A percentile compares a stretch with the other conserved stretches of the same genome.
phyloP scores from a whole-genome alignment of 1,140 invertebrate genomes.

The Ostrea edulis region DNA sequence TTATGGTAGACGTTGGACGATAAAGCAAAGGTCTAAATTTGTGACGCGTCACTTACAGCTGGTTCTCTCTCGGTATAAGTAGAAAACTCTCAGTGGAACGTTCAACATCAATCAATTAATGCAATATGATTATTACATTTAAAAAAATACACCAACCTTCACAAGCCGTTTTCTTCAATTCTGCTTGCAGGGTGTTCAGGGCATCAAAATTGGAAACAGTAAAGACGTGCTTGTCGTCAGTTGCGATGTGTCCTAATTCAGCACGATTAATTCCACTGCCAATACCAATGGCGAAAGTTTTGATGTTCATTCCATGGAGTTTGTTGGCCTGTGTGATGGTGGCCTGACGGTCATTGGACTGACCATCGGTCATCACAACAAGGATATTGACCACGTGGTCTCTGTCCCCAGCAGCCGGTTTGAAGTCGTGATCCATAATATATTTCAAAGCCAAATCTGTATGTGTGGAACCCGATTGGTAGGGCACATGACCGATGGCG shows the following conservation, averaged over 20 bases:
- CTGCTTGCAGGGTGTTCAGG: slow-evolving; percentile 63
- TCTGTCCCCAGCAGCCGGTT: slow-evolving; percentile 64
- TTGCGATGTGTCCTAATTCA: slow-evolving; percentile 66
- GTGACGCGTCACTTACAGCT: too few species aligned
- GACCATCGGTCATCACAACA: slow-evolving; percentile 68
- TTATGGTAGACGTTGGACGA: too few species aligned
- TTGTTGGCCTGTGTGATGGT: slow-evolving; percentile 46
- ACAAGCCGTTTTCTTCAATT: slow-evolving; percentile 67
- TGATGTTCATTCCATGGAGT: slow-evolving; percentile 59
- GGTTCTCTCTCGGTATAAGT: too few species aligned
- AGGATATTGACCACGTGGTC: slow-evolving; percentile 67
- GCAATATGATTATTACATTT: background rate
- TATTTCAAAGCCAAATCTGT: slow-evolving; percentile 68
- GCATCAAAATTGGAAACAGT: slow-evolving; percentile 65
- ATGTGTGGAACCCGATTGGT: slow-evolving; percentile 63
- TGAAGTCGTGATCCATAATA: slow-evolving; percentile 64
- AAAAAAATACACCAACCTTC: slow-evolving; percentile 53
- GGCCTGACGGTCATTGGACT: slow-evolving; percentile 53
- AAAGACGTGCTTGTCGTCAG: slow-evolving; percentile 60
- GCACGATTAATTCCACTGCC: slow-evolving; percentile 59
- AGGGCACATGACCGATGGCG: slow-evolving; percentile 63
- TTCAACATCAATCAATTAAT: too few species aligned
- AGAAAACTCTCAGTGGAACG: too few species aligned
- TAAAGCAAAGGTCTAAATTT: too few species aligned
- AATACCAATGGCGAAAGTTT: slow-evolving; percentile 68